These are phyloP conservation scores for Liparis tanakae DNA, from an alignment of 2,797 vertebrate genomes.

Conservation along the genomic window DNA sequence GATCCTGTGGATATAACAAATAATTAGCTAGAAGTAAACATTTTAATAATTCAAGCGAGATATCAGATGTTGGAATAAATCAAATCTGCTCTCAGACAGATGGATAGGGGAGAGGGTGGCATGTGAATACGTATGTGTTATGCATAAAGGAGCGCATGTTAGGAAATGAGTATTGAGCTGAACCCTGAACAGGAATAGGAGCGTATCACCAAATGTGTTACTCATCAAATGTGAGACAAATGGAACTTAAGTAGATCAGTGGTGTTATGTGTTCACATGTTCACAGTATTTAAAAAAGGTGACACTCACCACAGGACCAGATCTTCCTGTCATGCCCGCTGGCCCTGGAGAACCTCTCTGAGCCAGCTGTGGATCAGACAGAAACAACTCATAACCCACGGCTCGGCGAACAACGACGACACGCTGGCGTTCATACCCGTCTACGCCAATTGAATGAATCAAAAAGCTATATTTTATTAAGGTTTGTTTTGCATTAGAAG, in stretches of 20 bases:
- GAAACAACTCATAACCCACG: constrained; percentile 38
- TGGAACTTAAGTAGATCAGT: constrained; percentile 7
- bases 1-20: neutral
- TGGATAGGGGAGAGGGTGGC: neutral
- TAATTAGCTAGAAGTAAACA: neutral
- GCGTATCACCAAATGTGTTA: constrained; percentile 24
- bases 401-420: constrained; percentile 15
- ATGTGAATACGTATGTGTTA: neutral
- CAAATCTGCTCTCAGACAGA: constrained; percentile 7
- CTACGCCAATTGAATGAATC: neutral
- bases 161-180: constrained; percentile 17
- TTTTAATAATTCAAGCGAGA: neutral
- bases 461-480: neutral
- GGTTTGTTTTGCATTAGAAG: neutral
- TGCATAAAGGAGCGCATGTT: neutral
- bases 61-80: neutral
- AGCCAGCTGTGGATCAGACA: constrained; percentile 85
- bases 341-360: constrained; percentile 94
- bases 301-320: constrained; percentile 93
- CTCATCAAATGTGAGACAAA: constrained; percentile 41
- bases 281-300: constrained; percentile 13
- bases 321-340: constrained; percentile 92
- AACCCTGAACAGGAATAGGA: constrained; percentile 31
- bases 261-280: neutral
- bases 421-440: neutral